Conservation (phyloP, 2,113 vertebrate species). For the Thinocorus orbignyianus region DNA sequence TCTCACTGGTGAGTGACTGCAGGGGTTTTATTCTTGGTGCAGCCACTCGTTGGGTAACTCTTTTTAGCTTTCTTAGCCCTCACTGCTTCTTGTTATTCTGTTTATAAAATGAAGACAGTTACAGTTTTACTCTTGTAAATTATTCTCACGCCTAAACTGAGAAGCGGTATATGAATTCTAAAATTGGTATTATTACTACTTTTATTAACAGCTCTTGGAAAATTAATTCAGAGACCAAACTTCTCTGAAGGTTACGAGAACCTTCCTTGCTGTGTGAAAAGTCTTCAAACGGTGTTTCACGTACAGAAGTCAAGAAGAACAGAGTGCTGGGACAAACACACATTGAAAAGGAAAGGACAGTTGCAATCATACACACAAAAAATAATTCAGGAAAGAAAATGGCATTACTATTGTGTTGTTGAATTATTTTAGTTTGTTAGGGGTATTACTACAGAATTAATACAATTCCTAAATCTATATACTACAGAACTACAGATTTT, state of each 20-base stretch:
- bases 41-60: neutral
- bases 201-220: neutral
- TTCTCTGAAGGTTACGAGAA: neutral
- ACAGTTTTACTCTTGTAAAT: neutral
- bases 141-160: neutral
- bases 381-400: neutral
- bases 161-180: neutral
- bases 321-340: neutral
- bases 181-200: neutral
- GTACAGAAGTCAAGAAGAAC: neutral
- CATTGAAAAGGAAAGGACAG: neutral
- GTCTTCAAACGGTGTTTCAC: neutral
- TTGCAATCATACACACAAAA: neutral
- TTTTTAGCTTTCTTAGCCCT: neutral
- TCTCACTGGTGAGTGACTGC: neutral
- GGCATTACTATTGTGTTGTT: neutral
- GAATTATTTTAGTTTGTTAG: neutral
- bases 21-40: slow-evolving; percentile 8
- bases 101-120: neutral
- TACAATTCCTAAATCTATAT: neutral
- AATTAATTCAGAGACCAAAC: neutral
- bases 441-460: neutral
- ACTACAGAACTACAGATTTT: neutral
- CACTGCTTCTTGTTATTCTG: neutral
- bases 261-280: neutral